These are phyloP conservation scores for Himalopsyche phryganea DNA, from an alignment of 1,140 invertebrate species.

Conservation along the genomic window DNA sequence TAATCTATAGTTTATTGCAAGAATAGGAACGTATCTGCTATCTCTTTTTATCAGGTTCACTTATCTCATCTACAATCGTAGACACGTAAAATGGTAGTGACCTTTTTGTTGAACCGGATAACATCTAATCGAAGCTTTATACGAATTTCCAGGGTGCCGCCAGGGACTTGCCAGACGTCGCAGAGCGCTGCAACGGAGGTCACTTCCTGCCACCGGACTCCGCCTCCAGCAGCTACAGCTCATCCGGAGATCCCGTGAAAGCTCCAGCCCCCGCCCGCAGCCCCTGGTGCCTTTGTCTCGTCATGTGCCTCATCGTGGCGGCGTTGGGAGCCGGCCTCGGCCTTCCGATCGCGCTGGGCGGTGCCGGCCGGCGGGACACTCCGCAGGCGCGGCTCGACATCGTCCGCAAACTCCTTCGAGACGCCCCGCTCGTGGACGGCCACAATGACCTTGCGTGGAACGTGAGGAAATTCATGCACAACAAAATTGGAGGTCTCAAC, in stretches of 20 bases:
- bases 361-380: slow-evolving; percentile 53
- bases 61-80: not conserved
- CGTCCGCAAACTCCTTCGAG: slow-evolving; percentile 55
- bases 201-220: slow-evolving; percentile 49
- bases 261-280: slow-evolving; percentile 38
- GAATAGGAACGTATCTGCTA: too few relatives aligned
- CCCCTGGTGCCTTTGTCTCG: slow-evolving; percentile 47
- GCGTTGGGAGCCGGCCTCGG: slow-evolving; percentile 47
- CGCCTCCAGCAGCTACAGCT: slow-evolving; percentile 49
- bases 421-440: slow-evolving; percentile 64
- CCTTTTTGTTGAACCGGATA: not conserved
- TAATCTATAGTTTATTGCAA: too few relatives aligned
- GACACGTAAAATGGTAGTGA: not conserved
- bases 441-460: slow-evolving; percentile 89
- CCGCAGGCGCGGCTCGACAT: slow-evolving; percentile 57
- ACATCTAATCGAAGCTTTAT: not conserved
- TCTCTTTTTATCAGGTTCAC: too few relatives aligned
- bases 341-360: slow-evolving; percentile 44
- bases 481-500: slow-evolving; percentile 75
- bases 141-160: slow-evolving; percentile 32
- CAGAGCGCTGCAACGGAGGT: slow-evolving; percentile 48
- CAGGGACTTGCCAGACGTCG: slow-evolving; percentile 49
- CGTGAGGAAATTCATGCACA: slow-evolving; percentile 76
- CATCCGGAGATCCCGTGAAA: slow-evolving; percentile 48
- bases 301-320: slow-evolving; percentile 44